Evolutionary conservation across 2,113 vertebrate species (phyloP).

Genomic region (Sporophila hypoxantha): DNA sequence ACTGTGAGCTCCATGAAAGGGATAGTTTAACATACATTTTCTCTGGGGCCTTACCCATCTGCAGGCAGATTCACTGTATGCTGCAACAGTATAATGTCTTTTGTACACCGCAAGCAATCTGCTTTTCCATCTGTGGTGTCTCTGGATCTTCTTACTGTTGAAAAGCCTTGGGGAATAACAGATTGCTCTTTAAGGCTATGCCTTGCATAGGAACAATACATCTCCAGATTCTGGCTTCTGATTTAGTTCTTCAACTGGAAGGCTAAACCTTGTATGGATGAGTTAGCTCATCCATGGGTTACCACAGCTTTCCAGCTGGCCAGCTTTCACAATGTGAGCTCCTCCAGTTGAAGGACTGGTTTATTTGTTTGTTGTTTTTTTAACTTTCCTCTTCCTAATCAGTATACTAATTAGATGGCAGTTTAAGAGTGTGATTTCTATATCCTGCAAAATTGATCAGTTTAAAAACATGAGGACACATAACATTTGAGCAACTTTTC

Average conservation of each 20-base stretch:
- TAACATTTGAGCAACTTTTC: not conserved
- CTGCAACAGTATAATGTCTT: not conserved
- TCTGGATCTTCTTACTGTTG: not conserved
- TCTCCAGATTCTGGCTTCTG: not conserved
- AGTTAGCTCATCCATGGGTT: not conserved
- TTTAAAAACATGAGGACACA: not conserved
- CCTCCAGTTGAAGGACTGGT: not conserved
- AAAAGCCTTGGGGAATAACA: conserved; percentile 4
- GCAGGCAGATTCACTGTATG: not conserved
- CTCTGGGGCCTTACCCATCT: not conserved
- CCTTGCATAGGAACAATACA: not conserved
- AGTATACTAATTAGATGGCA: not conserved
- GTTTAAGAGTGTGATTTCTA: not conserved
- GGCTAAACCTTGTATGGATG: not conserved
- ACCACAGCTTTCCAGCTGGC: not conserved
- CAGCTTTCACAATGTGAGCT: not conserved
- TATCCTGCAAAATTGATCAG: not conserved
- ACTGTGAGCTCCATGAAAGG: not conserved
- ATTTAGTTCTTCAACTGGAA: not conserved
- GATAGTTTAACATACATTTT: not conserved
- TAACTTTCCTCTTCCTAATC: not conserved
- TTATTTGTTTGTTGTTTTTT: not conserved
- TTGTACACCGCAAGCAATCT: conserved; percentile 18
- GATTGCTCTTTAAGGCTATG: not conserved
- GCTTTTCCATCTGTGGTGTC: conserved; percentile 24